Conservation (phyloP, 2,888 invertebrate species). For the Himalopsyche japonica region DNA sequence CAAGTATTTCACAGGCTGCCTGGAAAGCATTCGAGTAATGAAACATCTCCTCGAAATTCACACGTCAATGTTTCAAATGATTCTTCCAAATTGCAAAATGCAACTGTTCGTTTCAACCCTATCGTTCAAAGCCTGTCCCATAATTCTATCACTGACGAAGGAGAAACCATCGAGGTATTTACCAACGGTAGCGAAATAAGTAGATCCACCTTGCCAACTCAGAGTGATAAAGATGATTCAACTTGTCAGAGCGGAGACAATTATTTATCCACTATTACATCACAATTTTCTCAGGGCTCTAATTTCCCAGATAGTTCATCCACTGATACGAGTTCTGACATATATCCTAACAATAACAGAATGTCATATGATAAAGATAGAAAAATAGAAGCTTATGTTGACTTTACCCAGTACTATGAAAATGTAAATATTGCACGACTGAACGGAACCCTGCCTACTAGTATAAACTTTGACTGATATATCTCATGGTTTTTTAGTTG, state of each 20-base stretch:
- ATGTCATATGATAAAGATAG: slow-evolving; percentile 63
- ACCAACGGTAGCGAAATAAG: slow-evolving; percentile 50
- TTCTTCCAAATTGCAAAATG: slow-evolving; percentile 45
- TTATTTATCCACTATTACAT: slow-evolving; percentile 24
- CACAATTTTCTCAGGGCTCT: slow-evolving; percentile 30
- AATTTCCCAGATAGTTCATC: slow-evolving; percentile 29
- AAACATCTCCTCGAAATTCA: slow-evolving; percentile 41
- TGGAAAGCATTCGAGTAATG: slow-evolving; percentile 27
- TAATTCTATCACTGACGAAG: slow-evolving; percentile 45
- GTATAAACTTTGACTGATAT: slow-evolving; percentile 48
- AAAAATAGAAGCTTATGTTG: slow-evolving; percentile 79
- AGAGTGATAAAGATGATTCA: slow-evolving; percentile 29
- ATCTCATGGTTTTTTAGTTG: neutral
- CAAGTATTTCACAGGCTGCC: slow-evolving; percentile 19
- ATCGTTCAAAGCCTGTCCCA: slow-evolving; percentile 60
- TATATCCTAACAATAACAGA: slow-evolving; percentile 48
- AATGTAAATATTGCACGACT: slow-evolving; percentile 69
- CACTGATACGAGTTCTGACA: slow-evolving; percentile 53
- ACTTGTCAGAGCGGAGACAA: slow-evolving; percentile 40
- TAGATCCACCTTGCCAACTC: slow-evolving; percentile 45
- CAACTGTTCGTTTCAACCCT: slow-evolving; percentile 66
- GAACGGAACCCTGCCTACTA: slow-evolving; percentile 68
- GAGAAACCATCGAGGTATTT: slow-evolving; percentile 45
- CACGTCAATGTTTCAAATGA: slow-evolving; percentile 39
- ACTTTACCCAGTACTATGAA: slow-evolving; percentile 79